Conservation (phyloP, 2,888 invertebrate species). For the Calliphora vomitoria region DNA sequence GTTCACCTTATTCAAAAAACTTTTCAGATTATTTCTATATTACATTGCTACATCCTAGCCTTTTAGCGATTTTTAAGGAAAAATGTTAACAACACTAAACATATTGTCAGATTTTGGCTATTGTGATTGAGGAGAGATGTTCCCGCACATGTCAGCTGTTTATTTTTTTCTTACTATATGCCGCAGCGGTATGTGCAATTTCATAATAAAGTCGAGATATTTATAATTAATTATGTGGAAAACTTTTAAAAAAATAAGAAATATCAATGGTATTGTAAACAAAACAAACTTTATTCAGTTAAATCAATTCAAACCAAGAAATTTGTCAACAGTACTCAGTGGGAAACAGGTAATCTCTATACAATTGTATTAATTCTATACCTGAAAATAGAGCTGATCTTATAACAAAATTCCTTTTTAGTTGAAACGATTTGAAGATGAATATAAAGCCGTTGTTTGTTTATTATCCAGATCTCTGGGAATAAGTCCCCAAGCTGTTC, state of each 20-base stretch:
- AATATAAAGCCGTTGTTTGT: conserved; percentile 81
- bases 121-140: neutral
- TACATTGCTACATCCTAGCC: too few species aligned
- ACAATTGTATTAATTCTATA: too few species aligned
- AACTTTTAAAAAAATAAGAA: conserved; percentile 49
- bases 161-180: conserved; percentile 4
- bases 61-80: neutral
- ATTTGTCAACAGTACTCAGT: conserved; percentile 67
- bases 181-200: conserved; percentile 39
- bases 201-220: conserved; percentile 39
- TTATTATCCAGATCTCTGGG: conserved; percentile 81
- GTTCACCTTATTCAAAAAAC: too few species aligned
- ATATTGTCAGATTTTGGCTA: neutral
- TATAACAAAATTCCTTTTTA: conserved; percentile 57
- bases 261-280: conserved; percentile 43
- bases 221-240: conserved; percentile 62
- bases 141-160: conserved; percentile 34
- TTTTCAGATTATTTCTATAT: too few species aligned
- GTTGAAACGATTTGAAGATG: conserved; percentile 79
- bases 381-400: too few species aligned
- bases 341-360: conserved; percentile 77
- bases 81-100: neutral
- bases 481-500: conserved; percentile 77
- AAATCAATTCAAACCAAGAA: conserved; percentile 40
- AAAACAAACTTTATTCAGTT: conserved; percentile 51